Percentiles rank a stretch among this genome's conserved stretches.
These are phyloP conservation scores for Enteromius trimaculatus DNA, from an alignment of 2,797 vertebrate genomes.

Conservation along the genomic window DNA sequence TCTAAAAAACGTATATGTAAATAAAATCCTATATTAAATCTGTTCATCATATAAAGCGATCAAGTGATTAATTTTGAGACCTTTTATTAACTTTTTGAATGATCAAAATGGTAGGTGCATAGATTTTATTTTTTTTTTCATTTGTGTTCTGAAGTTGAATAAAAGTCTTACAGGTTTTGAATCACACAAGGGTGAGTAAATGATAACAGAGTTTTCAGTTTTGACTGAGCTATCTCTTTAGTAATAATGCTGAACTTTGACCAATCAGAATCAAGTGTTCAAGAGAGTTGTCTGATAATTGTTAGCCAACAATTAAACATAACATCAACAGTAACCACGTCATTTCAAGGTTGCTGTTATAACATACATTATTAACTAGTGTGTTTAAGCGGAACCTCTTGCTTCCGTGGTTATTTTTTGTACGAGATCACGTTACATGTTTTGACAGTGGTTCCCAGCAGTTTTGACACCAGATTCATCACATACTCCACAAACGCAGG, in stretches of 20 bases:
- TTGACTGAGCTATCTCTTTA: not conserved
- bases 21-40: not conserved
- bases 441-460: constrained; percentile 9
- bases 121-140: not conserved
- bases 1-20: not conserved
- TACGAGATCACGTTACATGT: not conserved
- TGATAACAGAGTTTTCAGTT: not conserved
- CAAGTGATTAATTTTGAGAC: not conserved
- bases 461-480: constrained; percentile 21
- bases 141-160: not conserved
- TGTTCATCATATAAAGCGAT: not conserved
- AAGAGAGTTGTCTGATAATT: not conserved
- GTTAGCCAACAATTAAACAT: not conserved
- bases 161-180: not conserved
- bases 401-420: not conserved
- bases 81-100: not conserved
- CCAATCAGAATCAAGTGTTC: not conserved
- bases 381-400: not conserved
- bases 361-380: not conserved
- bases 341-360: not conserved
- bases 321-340: not conserved
- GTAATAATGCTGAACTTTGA: not conserved
- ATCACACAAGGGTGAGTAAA: not conserved
- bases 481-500: constrained; percentile 4
- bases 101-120: not conserved